Conservation (phyloP, 1,140 invertebrate genomes). For the Andricus grossulariae region DNA sequence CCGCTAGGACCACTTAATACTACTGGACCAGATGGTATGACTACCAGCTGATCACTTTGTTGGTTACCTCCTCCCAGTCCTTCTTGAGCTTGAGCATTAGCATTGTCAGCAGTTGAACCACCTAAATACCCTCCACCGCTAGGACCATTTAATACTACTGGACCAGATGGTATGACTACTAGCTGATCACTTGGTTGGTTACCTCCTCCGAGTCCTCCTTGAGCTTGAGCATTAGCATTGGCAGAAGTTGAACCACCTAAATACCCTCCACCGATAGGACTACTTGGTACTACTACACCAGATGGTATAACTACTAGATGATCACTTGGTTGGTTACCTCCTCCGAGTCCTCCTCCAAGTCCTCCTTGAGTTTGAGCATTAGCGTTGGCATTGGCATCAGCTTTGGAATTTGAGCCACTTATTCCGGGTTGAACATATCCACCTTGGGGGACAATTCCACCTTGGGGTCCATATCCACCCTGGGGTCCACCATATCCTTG, state of each 20-base stretch:
- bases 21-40: background rate
- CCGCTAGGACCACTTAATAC: background rate
- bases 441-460: slow-evolving; percentile 25
- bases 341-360: background rate
- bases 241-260: slow-evolving; percentile 21
- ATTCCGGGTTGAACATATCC: slow-evolving; percentile 1
- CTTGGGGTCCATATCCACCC: background rate
- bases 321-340: background rate
- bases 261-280: background rate
- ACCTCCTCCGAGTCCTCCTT: background rate
- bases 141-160: background rate
- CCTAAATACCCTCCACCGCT: background rate
- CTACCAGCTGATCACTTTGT: background rate
- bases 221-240: slow-evolving; percentile 35
- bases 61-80: background rate
- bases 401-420: background rate
- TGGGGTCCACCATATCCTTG: slow-evolving; percentile 10
- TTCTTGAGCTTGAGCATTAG: no score
- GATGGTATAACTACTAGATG: background rate
- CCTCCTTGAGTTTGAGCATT: slow-evolving; percentile 20
- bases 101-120: no score
- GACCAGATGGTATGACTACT: background rate
- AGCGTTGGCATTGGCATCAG: slow-evolving; percentile 37
- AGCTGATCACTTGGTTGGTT: background rate
- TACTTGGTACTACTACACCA: background rate